Percentiles rank a stretch among this genome's conserved stretches.
Conservation (phyloP, 2,113 vertebrate genomes). For the Cheirogaleus medius region DNA sequence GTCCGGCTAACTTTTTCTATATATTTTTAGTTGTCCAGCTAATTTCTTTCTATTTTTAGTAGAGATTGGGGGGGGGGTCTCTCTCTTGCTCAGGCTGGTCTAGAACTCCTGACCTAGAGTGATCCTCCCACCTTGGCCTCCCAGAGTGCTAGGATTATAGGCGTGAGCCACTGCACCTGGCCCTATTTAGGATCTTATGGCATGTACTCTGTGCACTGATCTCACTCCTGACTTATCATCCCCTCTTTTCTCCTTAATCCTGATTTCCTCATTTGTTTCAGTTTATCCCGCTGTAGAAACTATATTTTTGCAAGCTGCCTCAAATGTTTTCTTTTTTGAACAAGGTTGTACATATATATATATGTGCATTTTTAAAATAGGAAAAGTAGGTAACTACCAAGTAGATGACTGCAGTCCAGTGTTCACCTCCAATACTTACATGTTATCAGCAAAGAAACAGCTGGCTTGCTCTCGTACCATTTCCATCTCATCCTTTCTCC, state of each 20-base stretch:
- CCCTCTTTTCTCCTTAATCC: not conserved
- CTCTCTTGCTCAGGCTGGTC: too few relatives aligned
- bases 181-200: not conserved
- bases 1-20: too few relatives aligned
- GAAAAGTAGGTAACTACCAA: not conserved
- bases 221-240: not conserved
- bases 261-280: not conserved
- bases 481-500: conserved; percentile 88
- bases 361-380: not conserved
- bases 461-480: conserved; percentile 89
- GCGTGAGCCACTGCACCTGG: too few relatives aligned
- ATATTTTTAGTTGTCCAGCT: too few relatives aligned
- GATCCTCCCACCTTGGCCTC: too few relatives aligned
- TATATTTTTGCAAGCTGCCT: not conserved
- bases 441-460: conserved; percentile 96
- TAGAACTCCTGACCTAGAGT: too few relatives aligned
- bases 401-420: not conserved
- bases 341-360: not conserved
- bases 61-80: too few relatives aligned
- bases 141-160: too few relatives aligned
- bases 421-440: conserved; percentile 86
- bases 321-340: not conserved
- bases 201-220: not conserved
- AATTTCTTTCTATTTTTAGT: too few relatives aligned
- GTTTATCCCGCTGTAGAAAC: not conserved